A percentile compares a stretch with the other conserved stretches of the same genome.
phyloP scores from a whole-genome alignment of 2,888 invertebrate genomes.

The Cabera pusaria region DNA sequence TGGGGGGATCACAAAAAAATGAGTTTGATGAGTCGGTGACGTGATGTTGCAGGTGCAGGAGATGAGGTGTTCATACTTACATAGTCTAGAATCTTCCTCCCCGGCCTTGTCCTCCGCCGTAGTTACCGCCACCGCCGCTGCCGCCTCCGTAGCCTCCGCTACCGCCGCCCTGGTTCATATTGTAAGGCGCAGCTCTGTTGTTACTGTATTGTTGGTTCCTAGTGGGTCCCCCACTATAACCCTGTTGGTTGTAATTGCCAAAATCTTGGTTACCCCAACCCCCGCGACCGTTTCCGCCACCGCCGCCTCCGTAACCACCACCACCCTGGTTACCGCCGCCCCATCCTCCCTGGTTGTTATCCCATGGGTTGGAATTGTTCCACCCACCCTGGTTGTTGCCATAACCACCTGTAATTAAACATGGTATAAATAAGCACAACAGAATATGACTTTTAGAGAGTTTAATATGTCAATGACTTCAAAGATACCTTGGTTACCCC shows the following conservation, averaged over 20 bases:
- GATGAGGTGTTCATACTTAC: constrained; percentile 50
- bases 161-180: constrained; percentile 85
- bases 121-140: constrained; percentile 61
- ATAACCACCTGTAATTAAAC: constrained; percentile 68
- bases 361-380: constrained; percentile 23
- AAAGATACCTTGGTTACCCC: constrained; percentile 52
- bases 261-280: constrained; percentile 86
- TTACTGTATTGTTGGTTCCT: constrained; percentile 89
- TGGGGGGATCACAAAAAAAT: constrained; percentile 20
- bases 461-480: not conserved
- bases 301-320: constrained; percentile 48
- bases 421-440: constrained; percentile 14
- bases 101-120: constrained; percentile 62
- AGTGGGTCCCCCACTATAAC: constrained; percentile 93
- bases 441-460: no score
- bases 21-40: constrained; percentile 35
- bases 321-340: constrained; percentile 83
- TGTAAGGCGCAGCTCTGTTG: constrained; percentile 88
- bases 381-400: constrained; percentile 78
- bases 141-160: constrained; percentile 74
- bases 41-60: constrained; percentile 36
- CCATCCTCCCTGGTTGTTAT: constrained; percentile 76
- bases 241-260: constrained; percentile 92
- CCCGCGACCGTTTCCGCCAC: constrained; percentile 77
- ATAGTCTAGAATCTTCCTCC: constrained; percentile 64